phyloP scores from a whole-genome alignment of 1,140 invertebrate genomes.

The Planococcus citri region DNA sequence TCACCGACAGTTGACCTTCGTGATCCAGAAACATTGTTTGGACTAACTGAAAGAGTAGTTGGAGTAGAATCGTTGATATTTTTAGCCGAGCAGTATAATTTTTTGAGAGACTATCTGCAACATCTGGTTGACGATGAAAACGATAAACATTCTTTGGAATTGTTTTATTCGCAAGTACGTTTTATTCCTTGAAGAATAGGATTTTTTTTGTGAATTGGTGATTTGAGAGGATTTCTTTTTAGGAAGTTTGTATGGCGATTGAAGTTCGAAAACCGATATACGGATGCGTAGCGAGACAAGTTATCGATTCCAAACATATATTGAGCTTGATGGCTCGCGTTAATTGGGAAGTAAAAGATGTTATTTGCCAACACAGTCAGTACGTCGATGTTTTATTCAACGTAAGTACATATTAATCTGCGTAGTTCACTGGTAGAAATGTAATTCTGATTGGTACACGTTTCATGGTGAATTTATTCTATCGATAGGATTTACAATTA shows the following conservation, averaged over 20 bases:
- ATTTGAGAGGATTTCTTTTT: slow-evolving; percentile 28
- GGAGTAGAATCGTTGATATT: slow-evolving; percentile 86
- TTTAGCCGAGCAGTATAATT: slow-evolving; percentile 72
- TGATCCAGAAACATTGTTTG: slow-evolving; percentile 59
- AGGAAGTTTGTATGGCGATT: slow-evolving; percentile 52
- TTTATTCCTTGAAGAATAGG: not conserved
- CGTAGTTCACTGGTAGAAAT: slow-evolving; percentile 10
- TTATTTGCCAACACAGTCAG: slow-evolving; percentile 85
- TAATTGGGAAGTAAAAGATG: slow-evolving; percentile 90
- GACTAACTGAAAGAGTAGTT: slow-evolving; percentile 71
- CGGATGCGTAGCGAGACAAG: slow-evolving; percentile 61
- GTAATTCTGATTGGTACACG: not conserved
- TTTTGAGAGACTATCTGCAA: slow-evolving; percentile 68
- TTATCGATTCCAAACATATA: slow-evolving; percentile 66
- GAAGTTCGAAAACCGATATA: slow-evolving; percentile 76
- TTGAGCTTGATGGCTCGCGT: slow-evolving; percentile 77
- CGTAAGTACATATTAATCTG: too few species aligned
- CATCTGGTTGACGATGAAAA: slow-evolving; percentile 45
- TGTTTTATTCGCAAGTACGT: slow-evolving; percentile 44
- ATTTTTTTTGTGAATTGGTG: not conserved
- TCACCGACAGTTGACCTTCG: slow-evolving; percentile 59
- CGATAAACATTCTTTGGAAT: slow-evolving; percentile 53
- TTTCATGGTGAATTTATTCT: not conserved
- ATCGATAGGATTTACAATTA: slow-evolving; percentile 54
- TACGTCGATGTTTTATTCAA: slow-evolving; percentile 64